Percentiles rank a stretch among this genome's conserved stretches.
These are phyloP conservation scores for Rhogogaster chlorosoma DNA, from an alignment of 2,888 invertebrate genomes.

Conservation along the genomic window DNA sequence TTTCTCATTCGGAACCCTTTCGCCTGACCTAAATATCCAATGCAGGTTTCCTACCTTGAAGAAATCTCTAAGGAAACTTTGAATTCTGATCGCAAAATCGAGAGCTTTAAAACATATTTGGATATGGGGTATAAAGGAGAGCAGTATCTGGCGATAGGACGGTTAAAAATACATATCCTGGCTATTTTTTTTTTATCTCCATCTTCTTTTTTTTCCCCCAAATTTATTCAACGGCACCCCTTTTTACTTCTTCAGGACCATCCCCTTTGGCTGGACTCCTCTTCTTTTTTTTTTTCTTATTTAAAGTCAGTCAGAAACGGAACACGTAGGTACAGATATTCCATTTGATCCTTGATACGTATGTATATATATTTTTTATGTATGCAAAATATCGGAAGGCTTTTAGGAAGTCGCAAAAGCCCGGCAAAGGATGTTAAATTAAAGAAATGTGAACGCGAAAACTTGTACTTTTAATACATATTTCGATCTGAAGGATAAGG, in stretches of 20 bases:
- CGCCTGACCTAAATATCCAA: background rate
- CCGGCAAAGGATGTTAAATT: background rate
- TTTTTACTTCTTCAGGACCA: background rate
- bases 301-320: constrained; percentile 1
- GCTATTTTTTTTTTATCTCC: background rate
- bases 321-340: constrained; percentile 4
- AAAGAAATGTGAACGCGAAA: background rate
- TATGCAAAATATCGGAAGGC: background rate
- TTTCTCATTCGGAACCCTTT: background rate
- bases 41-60: background rate
- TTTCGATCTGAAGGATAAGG: constrained; percentile 26
- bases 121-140: background rate
- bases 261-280: constrained; percentile 8
- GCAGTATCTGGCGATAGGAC: background rate
- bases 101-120: background rate
- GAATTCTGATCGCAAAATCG: background rate
- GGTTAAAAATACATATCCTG: constrained; percentile 9
- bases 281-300: background rate
- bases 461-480: background rate
- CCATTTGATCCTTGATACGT: constrained; percentile 3
- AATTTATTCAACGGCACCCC: constrained; percentile 25
- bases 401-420: constrained; percentile 3
- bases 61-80: background rate
- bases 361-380: background rate
- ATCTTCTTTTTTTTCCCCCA: background rate